These are phyloP conservation scores for Beris chalybata DNA, from an alignment of 2,888 invertebrate genomes.

Conservation along the genomic window DNA sequence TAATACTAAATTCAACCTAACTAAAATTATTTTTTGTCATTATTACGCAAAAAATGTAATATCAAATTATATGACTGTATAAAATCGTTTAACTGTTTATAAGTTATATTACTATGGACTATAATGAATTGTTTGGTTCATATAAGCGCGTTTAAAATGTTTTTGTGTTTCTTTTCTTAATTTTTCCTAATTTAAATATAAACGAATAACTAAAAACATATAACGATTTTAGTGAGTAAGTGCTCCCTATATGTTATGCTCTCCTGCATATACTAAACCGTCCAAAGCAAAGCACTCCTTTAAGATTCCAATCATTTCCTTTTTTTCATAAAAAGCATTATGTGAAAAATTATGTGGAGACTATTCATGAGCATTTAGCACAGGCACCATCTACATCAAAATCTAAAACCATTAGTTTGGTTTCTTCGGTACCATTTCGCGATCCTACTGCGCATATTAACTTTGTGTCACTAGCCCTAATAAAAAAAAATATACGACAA, in stretches of 20 bases:
- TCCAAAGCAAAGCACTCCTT: neutral
- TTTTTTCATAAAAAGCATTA: too few relatives aligned
- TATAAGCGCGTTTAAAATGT: conserved; percentile 18
- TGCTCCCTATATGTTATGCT: neutral
- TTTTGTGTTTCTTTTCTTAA: neutral
- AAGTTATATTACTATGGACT: neutral
- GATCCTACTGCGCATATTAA: conserved; percentile 98
- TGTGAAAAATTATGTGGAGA: neutral
- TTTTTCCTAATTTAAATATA: neutral
- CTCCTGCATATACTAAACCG: neutral
- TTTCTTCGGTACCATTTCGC: conserved; percentile 98
- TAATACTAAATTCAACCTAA: too few relatives aligned
- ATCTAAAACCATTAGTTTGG: conserved; percentile 95
- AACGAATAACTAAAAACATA: conserved; percentile 1
- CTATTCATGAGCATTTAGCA: conserved; percentile 60
- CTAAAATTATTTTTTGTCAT: too few relatives aligned
- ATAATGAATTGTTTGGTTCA: conserved; percentile 16
- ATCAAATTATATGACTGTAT: too few relatives aligned
- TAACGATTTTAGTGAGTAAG: neutral
- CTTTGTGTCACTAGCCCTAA: conserved; percentile 87
- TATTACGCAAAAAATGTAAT: too few relatives aligned
- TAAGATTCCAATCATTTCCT: neutral
- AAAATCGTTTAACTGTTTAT: too few relatives aligned
- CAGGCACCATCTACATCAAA: conserved; percentile 85
- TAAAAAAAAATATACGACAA: conserved; percentile 14